Evolutionary conservation across 30 jellyfish, hydroid and myxozoan genomes (phyloP), one percentile per base, ranked within the genome.

Genomic region (Mastigias papua): DNA sequence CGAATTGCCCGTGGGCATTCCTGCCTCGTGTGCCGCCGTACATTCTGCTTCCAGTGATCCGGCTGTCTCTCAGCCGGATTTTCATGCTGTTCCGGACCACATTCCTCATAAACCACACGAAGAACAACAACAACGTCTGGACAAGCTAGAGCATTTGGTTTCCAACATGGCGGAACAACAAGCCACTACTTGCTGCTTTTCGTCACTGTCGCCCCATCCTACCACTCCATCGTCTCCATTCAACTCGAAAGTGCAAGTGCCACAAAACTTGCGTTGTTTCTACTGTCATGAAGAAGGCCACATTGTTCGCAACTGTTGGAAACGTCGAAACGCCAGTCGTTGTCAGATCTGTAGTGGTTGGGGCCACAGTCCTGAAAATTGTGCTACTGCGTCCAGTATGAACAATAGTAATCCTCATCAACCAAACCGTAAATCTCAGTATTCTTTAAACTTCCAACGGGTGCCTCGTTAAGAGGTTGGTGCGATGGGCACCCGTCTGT

Each of bases 11-110:
- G 78, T 26, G 31, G 66, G 49, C 78, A 65, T 78, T 7, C 26
- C 78, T 20, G 88, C 70, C 88, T 13, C 88, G 48, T 74, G 83
- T 71, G 83, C 64, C 83, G 83, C 83, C 19, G 67, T 71, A 17
- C 67, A 71, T 42, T 30, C n/a, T 42, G 32, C 67, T 71, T 28
- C 64, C 29, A 71, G 11, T 71, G 83, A 71, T 22, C 64, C 67
- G 20, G 67, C 67, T 71, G 83, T 22, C 19, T 67, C 26, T 10
- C 83, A 46, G 28, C 46, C 27, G n/a, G n/a, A n/a, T n/a, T n/a
- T n/a, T n/a, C n/a, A n/a, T n/a, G n/a, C n/a, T n/a, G n/a, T n/a
- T n/a, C n/a, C n/a, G n/a, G n/a, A n/a, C n/a, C n/a, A n/a, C n/a
- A n/a, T n/a, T n/a, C n/a, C n/a, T n/a, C n/a, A n/a, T n/a, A n/a